Evolutionary conservation across 2,797 vertebrate species (phyloP).

Genomic region (Fistularia tabacaria): DNA sequence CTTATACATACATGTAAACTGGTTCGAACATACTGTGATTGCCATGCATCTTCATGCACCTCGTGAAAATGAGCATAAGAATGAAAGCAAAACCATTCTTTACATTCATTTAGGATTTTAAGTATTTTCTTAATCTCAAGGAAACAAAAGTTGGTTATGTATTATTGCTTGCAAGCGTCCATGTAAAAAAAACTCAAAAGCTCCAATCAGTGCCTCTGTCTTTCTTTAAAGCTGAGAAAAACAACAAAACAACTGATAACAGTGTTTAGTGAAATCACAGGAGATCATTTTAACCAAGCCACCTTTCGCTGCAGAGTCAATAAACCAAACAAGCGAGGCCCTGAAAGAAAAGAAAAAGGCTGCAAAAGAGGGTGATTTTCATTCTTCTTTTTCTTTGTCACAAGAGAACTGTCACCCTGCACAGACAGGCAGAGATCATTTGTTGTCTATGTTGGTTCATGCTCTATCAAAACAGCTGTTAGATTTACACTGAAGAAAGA

Average conservation of each 20-base stretch:
- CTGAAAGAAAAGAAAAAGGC: conserved; percentile 3
- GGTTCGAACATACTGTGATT: no score
- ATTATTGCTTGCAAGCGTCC: neutral
- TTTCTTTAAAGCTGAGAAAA: conserved; percentile 24
- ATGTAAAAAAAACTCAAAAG: neutral
- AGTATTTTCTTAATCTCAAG: conserved; percentile 1
- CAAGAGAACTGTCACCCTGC: no score
- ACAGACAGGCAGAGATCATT: no score
- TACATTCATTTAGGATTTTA: neutral
- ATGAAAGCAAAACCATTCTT: neutral
- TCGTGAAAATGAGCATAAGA: neutral
- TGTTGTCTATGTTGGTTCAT: no score
- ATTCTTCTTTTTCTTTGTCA: no score
- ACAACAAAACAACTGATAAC: conserved; percentile 28
- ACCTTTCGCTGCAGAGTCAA: conserved; percentile 4
- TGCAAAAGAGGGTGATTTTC: neutral
- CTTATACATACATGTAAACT: no score
- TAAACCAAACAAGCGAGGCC: neutral
- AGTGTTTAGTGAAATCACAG: conserved; percentile 16
- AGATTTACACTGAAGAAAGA: no score
- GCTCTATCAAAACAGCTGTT: no score
- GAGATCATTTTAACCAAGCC: conserved; percentile 9
- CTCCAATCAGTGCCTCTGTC: conserved; percentile 9
- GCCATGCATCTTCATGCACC: neutral
- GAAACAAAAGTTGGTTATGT: neutral